Conservation (phyloP, 1,140 invertebrate species). For the Drosophila truncata region DNA sequence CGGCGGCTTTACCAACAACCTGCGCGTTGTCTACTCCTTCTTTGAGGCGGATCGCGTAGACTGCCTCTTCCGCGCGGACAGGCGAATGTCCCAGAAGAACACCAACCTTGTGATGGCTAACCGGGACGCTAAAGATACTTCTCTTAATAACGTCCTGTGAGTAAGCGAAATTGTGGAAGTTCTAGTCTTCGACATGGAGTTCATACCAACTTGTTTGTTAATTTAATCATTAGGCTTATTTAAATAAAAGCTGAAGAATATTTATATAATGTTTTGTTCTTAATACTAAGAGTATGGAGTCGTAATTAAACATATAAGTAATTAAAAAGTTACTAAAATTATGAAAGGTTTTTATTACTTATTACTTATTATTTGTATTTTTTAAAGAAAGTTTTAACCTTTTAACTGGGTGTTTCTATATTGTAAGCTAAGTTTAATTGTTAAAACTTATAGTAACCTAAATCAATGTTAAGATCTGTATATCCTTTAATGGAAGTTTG, state of each 20-base stretch:
- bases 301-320: background rate
- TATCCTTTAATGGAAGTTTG: no score
- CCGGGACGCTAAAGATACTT: background rate
- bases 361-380: background rate
- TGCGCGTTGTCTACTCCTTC: constrained; percentile 94
- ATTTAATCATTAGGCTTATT: background rate
- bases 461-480: background rate
- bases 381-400: background rate
- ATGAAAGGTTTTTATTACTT: background rate
- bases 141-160: background rate
- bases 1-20: constrained; percentile 98
- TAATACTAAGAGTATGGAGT: background rate
- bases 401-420: background rate
- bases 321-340: background rate
- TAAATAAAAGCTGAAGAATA: background rate
- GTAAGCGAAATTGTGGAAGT: background rate
- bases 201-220: background rate
- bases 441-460: background rate
- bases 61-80: constrained; percentile 57
- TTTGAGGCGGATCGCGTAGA: constrained; percentile 74
- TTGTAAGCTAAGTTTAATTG: no score
- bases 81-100: constrained; percentile 39
- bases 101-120: constrained; percentile 33
- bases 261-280: background rate
- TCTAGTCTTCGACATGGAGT: background rate